phyloP scores from a whole-genome alignment of 2,888 invertebrate genomes.

The Alitta virens region DNA sequence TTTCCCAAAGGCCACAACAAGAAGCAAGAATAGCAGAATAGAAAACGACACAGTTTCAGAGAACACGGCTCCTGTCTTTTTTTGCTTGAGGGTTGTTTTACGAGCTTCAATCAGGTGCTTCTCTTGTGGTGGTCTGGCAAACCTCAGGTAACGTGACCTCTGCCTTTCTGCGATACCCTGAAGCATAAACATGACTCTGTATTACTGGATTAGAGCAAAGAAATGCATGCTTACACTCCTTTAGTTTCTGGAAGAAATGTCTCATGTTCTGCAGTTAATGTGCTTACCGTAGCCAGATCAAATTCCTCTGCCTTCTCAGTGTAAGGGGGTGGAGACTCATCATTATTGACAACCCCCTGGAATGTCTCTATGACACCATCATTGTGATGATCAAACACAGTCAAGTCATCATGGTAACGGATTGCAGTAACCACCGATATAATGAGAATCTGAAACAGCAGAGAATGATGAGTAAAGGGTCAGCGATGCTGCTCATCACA shows the following conservation, averaged over 20 bases:
- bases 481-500: too few relatives aligned
- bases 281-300: too few relatives aligned
- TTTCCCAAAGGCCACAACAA: constrained; percentile 50
- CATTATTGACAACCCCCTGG: too few relatives aligned
- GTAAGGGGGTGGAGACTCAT: too few relatives aligned
- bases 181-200: background rate
- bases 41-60: constrained; percentile 33
- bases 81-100: constrained; percentile 51
- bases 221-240: too few relatives aligned
- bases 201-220: too few relatives aligned
- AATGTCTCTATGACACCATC: constrained; percentile 26
- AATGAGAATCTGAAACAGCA: constrained; percentile 38
- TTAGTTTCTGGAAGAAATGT: too few relatives aligned
- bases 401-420: constrained; percentile 42
- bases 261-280: too few relatives aligned
- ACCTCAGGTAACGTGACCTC: constrained; percentile 51
- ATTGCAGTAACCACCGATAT: constrained; percentile 41
- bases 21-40: constrained; percentile 35
- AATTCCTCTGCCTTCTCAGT: too few relatives aligned
- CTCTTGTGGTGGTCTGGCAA: constrained; percentile 54
- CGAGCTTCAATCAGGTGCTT: constrained; percentile 51
- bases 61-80: constrained; percentile 44
- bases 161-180: constrained; percentile 53
- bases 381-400: constrained; percentile 43
- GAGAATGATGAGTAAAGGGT: too few relatives aligned